Base-by-base conservation (phyloP, 2,888 invertebrate species). In the Dryocosmus kuriphilus region DNA sequence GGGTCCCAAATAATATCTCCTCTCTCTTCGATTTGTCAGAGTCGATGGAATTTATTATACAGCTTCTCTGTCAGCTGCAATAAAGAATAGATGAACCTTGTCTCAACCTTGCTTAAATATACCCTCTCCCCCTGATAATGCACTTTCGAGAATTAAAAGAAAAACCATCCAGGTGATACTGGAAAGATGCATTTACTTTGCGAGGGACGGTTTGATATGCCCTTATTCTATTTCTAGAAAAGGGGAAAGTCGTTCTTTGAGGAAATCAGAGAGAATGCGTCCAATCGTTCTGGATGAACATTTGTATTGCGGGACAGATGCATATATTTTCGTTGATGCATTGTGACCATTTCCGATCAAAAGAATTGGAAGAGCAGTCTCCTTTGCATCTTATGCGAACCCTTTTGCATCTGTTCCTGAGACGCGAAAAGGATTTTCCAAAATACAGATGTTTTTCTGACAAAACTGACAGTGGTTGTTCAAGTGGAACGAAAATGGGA, bases 401-500 rank as follows among this genome's bases (percentile, higher is more conserved):
- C 80, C 80, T 82, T 82, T 80, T 79, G 78, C 78, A 77, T 79
- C 78, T 76, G 77, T 77, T 79, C 77, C 63, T 73, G 46, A 57
- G 79, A 77, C 77, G 79, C 76, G 76, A 77, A 74, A 32, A 55
- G 67, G 67, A 67, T 77, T 77, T 77, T 79, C 80, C 76, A 77
- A 74, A 76, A 78, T 75, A 78, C 79, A 77, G 77, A 76, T 71
- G 75, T 74, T 75, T 38, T 24, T 55, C 38, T 71, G 76, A 65
- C 80, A 84, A 81, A 81, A 71, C 60, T 76, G 76, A 77, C 51
- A 14, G 80, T 85, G 84, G 74, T 81, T 82, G 83, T 80, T 88
- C 85, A 85, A 88, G 88, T 87, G 89, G 86, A 88, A 88, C 82
- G 84, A 85, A 87, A 87, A 87, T 80, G 78, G 78, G 62, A 74